Percentiles rank a stretch among this genome's conserved stretches.
These are phyloP conservation scores for Drosophila pseudoobscura DNA, from an alignment of 1,140 invertebrate species.

Conservation along the genomic window DNA sequence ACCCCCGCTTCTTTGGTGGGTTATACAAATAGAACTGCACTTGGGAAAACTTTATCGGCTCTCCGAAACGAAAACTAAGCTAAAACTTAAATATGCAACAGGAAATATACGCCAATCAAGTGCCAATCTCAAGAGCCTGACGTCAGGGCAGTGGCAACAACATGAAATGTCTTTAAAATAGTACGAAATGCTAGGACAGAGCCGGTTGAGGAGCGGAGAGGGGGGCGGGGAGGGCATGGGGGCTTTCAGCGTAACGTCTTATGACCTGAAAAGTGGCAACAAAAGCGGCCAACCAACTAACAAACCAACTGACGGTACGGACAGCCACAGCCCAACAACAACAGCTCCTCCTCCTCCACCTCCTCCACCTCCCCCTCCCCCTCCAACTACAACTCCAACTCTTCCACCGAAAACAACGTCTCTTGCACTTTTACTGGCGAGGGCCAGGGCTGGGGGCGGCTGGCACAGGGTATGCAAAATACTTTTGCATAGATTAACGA, in stretches of 20 bases:
- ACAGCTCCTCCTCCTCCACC: conserved; percentile 32
- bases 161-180: conserved; percentile 80
- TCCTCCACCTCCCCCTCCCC: conserved; percentile 7
- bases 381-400: conserved; percentile 30
- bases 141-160: conserved; percentile 56
- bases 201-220: conserved; percentile 1
- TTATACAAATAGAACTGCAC: conserved; percentile 80
- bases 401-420: conserved; percentile 21
- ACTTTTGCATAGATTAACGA: conserved; percentile 74
- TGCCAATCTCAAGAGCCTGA: conserved; percentile 74
- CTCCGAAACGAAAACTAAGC: conserved; percentile 33
- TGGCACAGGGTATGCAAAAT: conserved; percentile 55
- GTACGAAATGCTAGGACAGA: conserved; percentile 58
- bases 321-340: conserved; percentile 36
- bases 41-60: conserved; percentile 53
- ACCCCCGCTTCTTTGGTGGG: conserved; percentile 7
- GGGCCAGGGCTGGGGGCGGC: too few relatives aligned
- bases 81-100: conserved; percentile 80
- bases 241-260: conserved; percentile 70
- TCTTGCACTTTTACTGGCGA: conserved; percentile 50
- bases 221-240: not conserved
- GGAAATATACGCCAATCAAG: conserved; percentile 82
- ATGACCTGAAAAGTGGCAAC: conserved; percentile 73
- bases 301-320: conserved; percentile 54
- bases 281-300: conserved; percentile 58